Percentiles rank a stretch among this genome's conserved stretches.
phyloP scores from a whole-genome alignment of 2,797 vertebrate species.

The Spheniscus humboldti region DNA sequence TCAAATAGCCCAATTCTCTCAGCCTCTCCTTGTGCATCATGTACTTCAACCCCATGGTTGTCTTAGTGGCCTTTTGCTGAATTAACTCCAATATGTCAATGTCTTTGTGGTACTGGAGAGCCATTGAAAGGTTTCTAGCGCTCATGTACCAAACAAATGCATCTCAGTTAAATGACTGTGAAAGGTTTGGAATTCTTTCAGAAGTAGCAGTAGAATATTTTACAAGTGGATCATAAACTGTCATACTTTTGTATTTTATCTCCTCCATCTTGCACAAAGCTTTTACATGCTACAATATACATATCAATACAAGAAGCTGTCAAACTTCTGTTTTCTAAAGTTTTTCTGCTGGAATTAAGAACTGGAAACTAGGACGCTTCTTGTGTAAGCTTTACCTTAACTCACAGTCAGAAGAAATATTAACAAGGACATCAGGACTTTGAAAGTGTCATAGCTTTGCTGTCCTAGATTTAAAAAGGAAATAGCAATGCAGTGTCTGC shows the following conservation, averaged over 20 bases:
- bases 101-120: neutral
- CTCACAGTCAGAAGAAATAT: constrained; percentile 49
- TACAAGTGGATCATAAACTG: neutral
- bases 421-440: constrained; percentile 62
- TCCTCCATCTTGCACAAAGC: neutral
- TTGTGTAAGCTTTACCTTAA: constrained; percentile 23
- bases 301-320: neutral
- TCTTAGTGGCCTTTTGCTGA: neutral
- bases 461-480: constrained; percentile 54
- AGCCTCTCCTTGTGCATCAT: neutral
- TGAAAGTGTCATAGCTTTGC: constrained; percentile 33
- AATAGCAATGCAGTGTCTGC: constrained; percentile 33
- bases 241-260: neutral
- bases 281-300: neutral
- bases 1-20: neutral
- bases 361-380: constrained; percentile 39
- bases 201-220: neutral
- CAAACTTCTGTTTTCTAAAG: constrained; percentile 22
- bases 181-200: neutral
- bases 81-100: neutral
- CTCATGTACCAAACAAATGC: neutral
- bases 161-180: neutral
- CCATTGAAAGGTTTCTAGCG: neutral
- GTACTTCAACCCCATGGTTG: neutral
- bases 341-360: neutral